phyloP scores from a whole-genome alignment of 2,797 vertebrate species.

The Tragopan temminckii region DNA sequence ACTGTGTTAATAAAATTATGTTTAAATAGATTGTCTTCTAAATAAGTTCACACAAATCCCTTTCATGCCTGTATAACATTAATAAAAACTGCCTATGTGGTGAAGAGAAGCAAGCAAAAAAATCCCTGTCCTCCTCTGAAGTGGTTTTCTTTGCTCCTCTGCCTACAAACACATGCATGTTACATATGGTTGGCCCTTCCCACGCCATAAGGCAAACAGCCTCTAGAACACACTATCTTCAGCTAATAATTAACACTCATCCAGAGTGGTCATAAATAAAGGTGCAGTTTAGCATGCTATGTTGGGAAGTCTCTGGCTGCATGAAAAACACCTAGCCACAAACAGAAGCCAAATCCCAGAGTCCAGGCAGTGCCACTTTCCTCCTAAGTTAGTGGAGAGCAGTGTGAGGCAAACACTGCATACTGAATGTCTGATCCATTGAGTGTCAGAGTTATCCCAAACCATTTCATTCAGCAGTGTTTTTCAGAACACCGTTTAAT shows the following conservation, averaged over 20 bases:
- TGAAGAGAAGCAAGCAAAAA: not conserved
- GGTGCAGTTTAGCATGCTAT: not conserved
- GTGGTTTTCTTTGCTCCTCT: conserved; percentile 25
- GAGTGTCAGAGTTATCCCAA: not conserved
- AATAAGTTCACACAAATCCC: not conserved
- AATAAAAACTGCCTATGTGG: not conserved
- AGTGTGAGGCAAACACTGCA: not conserved
- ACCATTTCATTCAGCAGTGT: not conserved
- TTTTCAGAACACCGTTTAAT: not conserved
- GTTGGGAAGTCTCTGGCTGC: not conserved
- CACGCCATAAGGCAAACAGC: conserved; percentile 39
- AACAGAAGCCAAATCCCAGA: not conserved
- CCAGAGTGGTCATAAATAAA: conserved; percentile 48
- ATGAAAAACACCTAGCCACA: not conserved
- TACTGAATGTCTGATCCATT: not conserved
- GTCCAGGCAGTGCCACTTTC: not conserved
- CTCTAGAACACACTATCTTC: not conserved
- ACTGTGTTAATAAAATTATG: not conserved
- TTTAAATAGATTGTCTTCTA: not conserved
- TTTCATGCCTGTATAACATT: not conserved
- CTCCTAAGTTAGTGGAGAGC: not conserved
- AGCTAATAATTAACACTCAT: conserved; percentile 70
- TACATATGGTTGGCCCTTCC: conserved; percentile 35
- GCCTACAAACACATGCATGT: not conserved
- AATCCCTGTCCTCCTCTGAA: not conserved